A percentile compares a stretch with the other conserved stretches of the same genome.
Conservation (phyloP, 2,113 vertebrate genomes). For the Elephas maximus region DNA sequence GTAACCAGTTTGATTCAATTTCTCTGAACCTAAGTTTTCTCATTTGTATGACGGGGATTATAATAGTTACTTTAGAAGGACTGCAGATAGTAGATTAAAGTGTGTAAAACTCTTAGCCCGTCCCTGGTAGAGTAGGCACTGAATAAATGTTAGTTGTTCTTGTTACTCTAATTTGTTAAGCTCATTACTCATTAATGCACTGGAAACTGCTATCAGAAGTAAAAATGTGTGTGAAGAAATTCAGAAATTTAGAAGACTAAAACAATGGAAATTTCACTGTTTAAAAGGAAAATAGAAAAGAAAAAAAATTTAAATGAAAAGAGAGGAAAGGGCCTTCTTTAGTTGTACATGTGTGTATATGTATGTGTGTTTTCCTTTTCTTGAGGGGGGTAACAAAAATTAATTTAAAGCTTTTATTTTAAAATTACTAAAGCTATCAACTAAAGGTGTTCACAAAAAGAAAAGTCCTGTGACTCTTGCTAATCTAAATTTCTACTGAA, state of each 20-base stretch:
- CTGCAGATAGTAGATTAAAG: background rate
- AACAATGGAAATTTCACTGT: background rate
- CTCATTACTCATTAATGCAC: background rate
- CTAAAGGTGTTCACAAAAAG: background rate
- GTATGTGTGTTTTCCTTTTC: background rate
- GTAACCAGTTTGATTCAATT: background rate
- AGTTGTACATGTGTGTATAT: background rate
- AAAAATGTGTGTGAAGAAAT: background rate
- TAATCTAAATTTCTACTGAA: slow-evolving; percentile 37
- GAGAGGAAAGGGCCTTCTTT: background rate
- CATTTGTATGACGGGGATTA: background rate
- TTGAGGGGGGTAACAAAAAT: background rate
- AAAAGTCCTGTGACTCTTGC: background rate
- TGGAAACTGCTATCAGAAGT: background rate
- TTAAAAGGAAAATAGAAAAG: slow-evolving; percentile 12
- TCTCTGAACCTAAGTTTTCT: background rate
- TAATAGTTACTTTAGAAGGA: background rate
- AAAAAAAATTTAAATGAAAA: background rate
- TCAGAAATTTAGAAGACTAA: slow-evolving; percentile 25
- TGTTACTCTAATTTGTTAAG: background rate
- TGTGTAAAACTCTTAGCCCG: background rate
- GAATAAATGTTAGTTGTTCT: background rate
- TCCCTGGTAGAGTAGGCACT: background rate
- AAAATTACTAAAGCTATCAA: slow-evolving; percentile 31
- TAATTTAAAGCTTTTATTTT: background rate